Conservation (phyloP, 2,113 vertebrate species). For the Ceuthmochares aereus region DNA sequence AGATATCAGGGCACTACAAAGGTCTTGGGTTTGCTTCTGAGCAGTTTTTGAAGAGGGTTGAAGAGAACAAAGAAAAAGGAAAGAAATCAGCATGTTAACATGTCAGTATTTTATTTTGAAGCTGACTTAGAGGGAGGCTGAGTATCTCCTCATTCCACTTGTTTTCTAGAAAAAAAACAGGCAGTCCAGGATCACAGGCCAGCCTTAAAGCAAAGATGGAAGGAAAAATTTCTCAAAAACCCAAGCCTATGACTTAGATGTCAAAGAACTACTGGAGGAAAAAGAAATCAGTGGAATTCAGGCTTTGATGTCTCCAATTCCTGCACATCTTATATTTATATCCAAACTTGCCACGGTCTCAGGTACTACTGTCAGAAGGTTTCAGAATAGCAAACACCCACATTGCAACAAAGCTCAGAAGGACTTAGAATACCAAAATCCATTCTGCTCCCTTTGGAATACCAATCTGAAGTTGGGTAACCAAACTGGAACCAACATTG, state of each 20-base stretch:
- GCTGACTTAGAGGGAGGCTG: not conserved
- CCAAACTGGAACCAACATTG: not conserved
- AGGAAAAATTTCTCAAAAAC: not conserved
- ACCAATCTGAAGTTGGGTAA: fast-evolving
- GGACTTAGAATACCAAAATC: not conserved
- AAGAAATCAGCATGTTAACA: not conserved
- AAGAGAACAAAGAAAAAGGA: not conserved
- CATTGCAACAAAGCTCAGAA: not conserved
- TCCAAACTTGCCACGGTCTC: not conserved
- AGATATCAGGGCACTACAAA: not conserved
- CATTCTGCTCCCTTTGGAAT: not conserved
- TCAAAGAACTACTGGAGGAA: not conserved
- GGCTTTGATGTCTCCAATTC: not conserved
- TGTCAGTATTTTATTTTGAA: not conserved
- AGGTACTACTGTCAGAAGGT: not conserved
- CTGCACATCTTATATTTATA: not conserved
- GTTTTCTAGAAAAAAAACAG: not conserved
- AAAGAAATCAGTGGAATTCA: not conserved
- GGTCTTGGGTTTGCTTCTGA: not conserved
- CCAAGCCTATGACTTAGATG: not conserved
- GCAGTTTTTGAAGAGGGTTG: not conserved
- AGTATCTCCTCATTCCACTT: not conserved
- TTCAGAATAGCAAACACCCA: not conserved
- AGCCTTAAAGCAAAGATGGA: not conserved
- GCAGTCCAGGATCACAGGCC: not conserved